Evolutionary conservation across 2,113 vertebrate genomes (phyloP), one percentile per base, ranked within the genome.

Genomic region (Elanoides forficatus): DNA sequence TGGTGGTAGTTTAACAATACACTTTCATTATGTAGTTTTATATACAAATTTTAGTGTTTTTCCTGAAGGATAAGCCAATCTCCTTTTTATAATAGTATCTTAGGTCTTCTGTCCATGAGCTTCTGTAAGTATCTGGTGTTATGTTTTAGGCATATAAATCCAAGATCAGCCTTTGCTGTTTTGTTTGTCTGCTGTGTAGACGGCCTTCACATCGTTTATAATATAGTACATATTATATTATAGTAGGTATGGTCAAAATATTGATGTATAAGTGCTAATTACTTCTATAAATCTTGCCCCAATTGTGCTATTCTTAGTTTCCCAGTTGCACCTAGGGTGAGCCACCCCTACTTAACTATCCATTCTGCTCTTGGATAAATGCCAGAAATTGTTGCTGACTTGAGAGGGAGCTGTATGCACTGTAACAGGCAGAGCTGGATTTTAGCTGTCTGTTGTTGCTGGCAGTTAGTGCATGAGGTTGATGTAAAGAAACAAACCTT

Each of bases 151-250:
- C 16, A 16, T 47, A 15, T 11, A 6, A 42, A 82, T 88, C 36
- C 12, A 55, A 29, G 59, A 81, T 63, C 32, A 72, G 18, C 32
- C 12, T 76, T 88, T 25, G n/a, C 25, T 78, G 15, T 81, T 66
- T 70, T 78, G 15, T 81, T 66, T 70, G 6, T 40, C 32, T 10
- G 13, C n/a, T 86, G 3, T 48, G 22, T 66, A 59, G 30, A 30
- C 1, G 1, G 3, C 27, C 26, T 76, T 81, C 9, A 58, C 6
- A 10, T 58, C 0, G 0, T 52, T 86, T 85, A 22, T 79, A n/a
- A 19, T 53, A 7, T 14, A 52, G 13, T 45, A 15, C 4, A 5
- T 42, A 4, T 5, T 78, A 2, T 8, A 16, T 43, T 50, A 12
- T 2, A 6, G 10, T 67, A 88, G 26, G 3, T 45, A 25, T 36